Conservation (phyloP, 2,888 invertebrate species). For the Nemotelus pantherinus region DNA sequence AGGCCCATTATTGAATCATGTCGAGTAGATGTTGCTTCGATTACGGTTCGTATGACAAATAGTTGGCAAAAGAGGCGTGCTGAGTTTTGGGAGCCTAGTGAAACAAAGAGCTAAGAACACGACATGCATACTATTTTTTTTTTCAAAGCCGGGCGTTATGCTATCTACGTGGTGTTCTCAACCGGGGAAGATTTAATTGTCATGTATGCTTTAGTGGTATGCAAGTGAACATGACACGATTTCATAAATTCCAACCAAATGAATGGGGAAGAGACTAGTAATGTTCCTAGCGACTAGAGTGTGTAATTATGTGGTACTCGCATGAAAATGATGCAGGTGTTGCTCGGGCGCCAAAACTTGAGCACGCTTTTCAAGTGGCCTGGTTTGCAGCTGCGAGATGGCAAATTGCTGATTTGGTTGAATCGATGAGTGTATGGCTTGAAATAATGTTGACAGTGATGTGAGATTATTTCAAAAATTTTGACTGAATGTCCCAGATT, state of each 20-base stretch:
- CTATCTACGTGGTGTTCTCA: background rate
- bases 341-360: constrained; percentile 26
- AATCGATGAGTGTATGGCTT: background rate
- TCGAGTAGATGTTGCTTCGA: constrained; percentile 18
- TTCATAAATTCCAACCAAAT: constrained; percentile 33
- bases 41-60: constrained; percentile 23
- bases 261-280: constrained; percentile 10
- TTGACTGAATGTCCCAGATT: constrained; percentile 13
- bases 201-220: constrained; percentile 31
- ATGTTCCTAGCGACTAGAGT: background rate
- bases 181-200: constrained; percentile 18
- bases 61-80: constrained; percentile 20
- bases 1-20: constrained; percentile 30
- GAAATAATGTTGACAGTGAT: constrained; percentile 19
- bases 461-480: constrained; percentile 30
- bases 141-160: background rate
- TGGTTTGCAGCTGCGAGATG: background rate
- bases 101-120: background rate
- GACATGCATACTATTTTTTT: background rate
- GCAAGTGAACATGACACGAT: constrained; percentile 32
- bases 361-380: constrained; percentile 21
- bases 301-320: background rate
- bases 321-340: constrained; percentile 36
- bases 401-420: background rate
- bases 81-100: too few species aligned